phyloP scores from a whole-genome alignment of 2,113 vertebrate genomes.

The Lagenorhynchus albirostris region DNA sequence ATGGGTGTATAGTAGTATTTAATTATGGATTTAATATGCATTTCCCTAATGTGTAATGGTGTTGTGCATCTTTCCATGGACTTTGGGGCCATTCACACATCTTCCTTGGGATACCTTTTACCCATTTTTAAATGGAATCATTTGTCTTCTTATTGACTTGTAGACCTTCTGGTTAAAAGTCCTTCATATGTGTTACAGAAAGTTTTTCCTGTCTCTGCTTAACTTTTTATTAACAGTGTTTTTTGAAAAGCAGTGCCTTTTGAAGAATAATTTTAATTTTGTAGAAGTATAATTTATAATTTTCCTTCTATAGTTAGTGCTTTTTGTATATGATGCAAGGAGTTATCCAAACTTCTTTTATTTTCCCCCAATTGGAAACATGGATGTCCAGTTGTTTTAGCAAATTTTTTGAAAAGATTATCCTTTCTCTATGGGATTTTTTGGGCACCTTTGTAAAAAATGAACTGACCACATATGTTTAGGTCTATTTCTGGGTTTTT shows the following conservation, averaged over 20 bases:
- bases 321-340: neutral
- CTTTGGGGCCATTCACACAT: neutral
- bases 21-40: neutral
- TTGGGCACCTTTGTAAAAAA: neutral
- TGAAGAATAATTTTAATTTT: neutral
- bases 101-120: neutral
- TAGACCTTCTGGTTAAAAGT: neutral
- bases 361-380: neutral
- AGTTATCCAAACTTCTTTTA: neutral
- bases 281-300: neutral
- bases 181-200: neutral
- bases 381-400: neutral
- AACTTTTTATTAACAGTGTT: neutral
- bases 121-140: neutral
- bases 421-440: neutral
- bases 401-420: neutral
- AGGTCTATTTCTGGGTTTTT: neutral
- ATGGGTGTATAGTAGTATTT: neutral
- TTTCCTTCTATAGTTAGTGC: neutral
- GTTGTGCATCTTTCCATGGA: neutral
- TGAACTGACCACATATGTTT: neutral
- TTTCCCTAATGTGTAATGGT: neutral
- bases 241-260: neutral
- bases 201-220: neutral
- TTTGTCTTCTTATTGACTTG: neutral